These are phyloP conservation scores for Habroteleia sp. DNA, from an alignment of 2,888 invertebrate species.

Conservation along the genomic window DNA sequence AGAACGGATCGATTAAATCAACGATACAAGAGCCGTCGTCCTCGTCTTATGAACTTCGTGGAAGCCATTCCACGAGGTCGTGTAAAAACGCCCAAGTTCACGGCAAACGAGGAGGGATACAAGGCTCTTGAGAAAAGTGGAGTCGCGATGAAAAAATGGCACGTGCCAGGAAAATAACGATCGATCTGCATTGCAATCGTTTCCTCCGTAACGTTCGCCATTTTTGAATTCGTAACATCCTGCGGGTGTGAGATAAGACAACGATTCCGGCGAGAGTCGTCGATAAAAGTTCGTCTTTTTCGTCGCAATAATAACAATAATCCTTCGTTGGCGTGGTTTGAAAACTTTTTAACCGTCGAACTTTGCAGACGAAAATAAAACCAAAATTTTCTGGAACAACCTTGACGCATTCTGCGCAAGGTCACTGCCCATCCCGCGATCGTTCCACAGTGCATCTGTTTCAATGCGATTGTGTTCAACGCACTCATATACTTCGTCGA, in stretches of 20 bases:
- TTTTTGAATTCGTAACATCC: not conserved
- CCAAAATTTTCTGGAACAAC: slow-evolving; percentile 57
- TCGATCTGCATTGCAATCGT: slow-evolving; percentile 6
- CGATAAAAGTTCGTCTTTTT: not conserved
- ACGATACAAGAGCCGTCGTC: slow-evolving; percentile 35
- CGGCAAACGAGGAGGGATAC: slow-evolving; percentile 56
- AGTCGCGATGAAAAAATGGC: slow-evolving; percentile 43
- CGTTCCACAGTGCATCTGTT: slow-evolving; percentile 12
- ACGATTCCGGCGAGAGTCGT: not conserved
- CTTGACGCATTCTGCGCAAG: slow-evolving; percentile 71
- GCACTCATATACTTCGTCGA: slow-evolving; percentile 7
- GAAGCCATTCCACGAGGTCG: slow-evolving; percentile 60
- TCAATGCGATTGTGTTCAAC: slow-evolving; percentile 6
- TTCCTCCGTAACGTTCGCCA: slow-evolving; percentile 5
- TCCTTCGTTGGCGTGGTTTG: too few species aligned
- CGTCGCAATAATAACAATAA: too few species aligned
- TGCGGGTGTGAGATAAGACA: not conserved
- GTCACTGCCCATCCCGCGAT: slow-evolving; percentile 67
- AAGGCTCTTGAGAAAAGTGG: slow-evolving; percentile 51
- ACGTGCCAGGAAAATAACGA: slow-evolving; percentile 48
- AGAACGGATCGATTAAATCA: slow-evolving; percentile 41
- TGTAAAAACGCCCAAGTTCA: slow-evolving; percentile 64
- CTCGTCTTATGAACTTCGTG: slow-evolving; percentile 51
- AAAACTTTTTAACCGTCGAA: slow-evolving; percentile 12
- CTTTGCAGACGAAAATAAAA: slow-evolving; percentile 16